These are phyloP conservation scores for Ornithoptera priamus DNA, from an alignment of 2,888 invertebrate genomes.

Conservation along the genomic window DNA sequence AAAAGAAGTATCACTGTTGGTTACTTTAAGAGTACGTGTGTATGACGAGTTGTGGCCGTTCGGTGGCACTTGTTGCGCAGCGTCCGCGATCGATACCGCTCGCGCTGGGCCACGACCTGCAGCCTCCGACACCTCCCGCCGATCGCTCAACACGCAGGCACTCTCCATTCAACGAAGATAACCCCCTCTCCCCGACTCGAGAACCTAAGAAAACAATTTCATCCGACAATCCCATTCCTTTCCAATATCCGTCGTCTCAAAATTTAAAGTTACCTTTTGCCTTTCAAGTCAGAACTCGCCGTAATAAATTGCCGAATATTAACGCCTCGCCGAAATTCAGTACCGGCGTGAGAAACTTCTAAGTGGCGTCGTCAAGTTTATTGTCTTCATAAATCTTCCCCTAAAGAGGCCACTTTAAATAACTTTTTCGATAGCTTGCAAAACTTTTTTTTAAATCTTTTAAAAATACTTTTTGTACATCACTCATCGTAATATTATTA, in stretches of 20 bases:
- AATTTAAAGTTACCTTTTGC: constrained; percentile 23
- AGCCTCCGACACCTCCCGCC: constrained; percentile 41
- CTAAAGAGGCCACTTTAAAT: constrained; percentile 30
- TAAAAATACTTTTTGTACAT: background rate
- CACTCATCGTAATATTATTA: background rate
- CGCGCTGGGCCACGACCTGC: constrained; percentile 38
- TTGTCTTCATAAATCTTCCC: constrained; percentile 45
- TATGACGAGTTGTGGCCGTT: constrained; percentile 19
- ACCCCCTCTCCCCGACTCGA: constrained; percentile 30
- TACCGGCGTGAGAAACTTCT: constrained; percentile 36
- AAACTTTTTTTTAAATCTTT: constrained; percentile 2
- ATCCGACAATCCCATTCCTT: constrained; percentile 31
- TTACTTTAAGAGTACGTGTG: constrained; percentile 10
- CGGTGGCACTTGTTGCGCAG: constrained; percentile 72
- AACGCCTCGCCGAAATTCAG: constrained; percentile 28
- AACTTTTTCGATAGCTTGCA: constrained; percentile 20
- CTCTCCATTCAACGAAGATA: constrained; percentile 44
- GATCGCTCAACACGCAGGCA: constrained; percentile 37
- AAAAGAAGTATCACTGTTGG: background rate
- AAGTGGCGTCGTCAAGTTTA: constrained; percentile 50
- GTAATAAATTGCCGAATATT: constrained; percentile 31
- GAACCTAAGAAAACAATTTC: constrained; percentile 33
- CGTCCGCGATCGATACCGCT: constrained; percentile 60
- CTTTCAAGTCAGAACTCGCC: constrained; percentile 25
- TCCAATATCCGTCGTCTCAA: constrained; percentile 24